Base-by-base conservation (phyloP, 2,888 invertebrate species). In the Epicampocera succincta region DNA sequence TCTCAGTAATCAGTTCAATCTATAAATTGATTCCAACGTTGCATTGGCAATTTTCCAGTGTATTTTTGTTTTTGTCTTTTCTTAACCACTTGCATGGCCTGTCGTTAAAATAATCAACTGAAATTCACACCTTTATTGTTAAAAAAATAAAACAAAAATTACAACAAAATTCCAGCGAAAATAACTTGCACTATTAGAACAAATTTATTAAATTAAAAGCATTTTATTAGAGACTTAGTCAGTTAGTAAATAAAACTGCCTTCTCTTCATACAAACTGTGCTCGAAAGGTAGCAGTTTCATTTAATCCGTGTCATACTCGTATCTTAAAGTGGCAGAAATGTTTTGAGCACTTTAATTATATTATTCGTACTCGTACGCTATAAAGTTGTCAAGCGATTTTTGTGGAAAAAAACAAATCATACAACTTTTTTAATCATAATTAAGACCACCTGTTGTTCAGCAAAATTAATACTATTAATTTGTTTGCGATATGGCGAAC, bases 71-170 rank as follows among this genome's bases (percentile, higher is more conserved):
- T 33, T 8, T 6, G 8, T 6, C 8, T 52, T 72, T 21, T 52
- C 46, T 15, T 40, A 13, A 1, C 25, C 21, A 48, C 40, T 40
- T 17, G 19, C 33, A 33, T 68, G 60, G 61, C 17, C 58, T 72
- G 65, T 78, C 65, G 72, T 65, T 72, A 72, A 44, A 60, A 40
- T 25, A 29, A 42, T 58, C 50, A 71, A 56, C 65, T 78, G 19
- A 21, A 78, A 78, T 58, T 78, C 78, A 78, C 72, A 72, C 78
- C 78, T 78, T 66, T 68, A 50, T 58, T 65, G 58, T 52, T 66
- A 6, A 40, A 15, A 6, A 0, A 25, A 25, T n/a, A n/a, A n/a
- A n/a, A n/a, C n/a, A 60, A 33, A 76, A 78, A 63, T 63, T 63
- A 60, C n/a, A 75, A 38, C 33, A 46, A 76, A 60, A 68, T 76